phyloP scores from a whole-genome alignment of 2,888 invertebrate genomes.

The Erannis defoliaria region DNA sequence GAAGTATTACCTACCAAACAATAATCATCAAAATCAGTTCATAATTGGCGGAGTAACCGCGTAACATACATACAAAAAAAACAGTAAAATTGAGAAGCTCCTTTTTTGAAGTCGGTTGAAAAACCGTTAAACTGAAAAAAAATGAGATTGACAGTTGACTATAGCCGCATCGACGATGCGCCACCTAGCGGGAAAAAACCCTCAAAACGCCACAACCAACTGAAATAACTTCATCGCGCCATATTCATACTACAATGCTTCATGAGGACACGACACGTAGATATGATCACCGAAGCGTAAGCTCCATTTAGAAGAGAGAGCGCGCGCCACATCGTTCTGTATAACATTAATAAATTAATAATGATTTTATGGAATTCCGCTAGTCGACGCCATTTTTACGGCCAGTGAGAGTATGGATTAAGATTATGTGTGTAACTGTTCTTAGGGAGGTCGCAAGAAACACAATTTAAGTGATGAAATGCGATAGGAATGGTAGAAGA shows the following conservation, averaged over 20 bases:
- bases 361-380: slow-evolving; percentile 84
- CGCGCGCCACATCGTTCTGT: slow-evolving; percentile 67
- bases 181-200: no score
- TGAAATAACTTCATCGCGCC: slow-evolving; percentile 7
- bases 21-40: no score
- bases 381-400: slow-evolving; percentile 66
- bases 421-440: slow-evolving; percentile 47
- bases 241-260: slow-evolving; percentile 29
- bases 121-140: no score
- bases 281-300: slow-evolving; percentile 72
- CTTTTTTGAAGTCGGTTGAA: no score
- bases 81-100: no score
- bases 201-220: background rate
- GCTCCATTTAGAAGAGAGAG: slow-evolving; percentile 80
- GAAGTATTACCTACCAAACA: no score
- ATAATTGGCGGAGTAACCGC: no score
- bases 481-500: background rate
- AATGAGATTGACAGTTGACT: no score
- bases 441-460: slow-evolving; percentile 19
- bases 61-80: no score
- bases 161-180: no score
- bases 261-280: slow-evolving; percentile 66
- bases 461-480: slow-evolving; percentile 8
- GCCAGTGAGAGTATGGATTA: slow-evolving; percentile 61
- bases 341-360: slow-evolving; percentile 86